A percentile compares a stretch with the other conserved stretches of the same genome.
phyloP scores from a whole-genome alignment of 2,888 invertebrate species.

The Blastobasis adustella region DNA sequence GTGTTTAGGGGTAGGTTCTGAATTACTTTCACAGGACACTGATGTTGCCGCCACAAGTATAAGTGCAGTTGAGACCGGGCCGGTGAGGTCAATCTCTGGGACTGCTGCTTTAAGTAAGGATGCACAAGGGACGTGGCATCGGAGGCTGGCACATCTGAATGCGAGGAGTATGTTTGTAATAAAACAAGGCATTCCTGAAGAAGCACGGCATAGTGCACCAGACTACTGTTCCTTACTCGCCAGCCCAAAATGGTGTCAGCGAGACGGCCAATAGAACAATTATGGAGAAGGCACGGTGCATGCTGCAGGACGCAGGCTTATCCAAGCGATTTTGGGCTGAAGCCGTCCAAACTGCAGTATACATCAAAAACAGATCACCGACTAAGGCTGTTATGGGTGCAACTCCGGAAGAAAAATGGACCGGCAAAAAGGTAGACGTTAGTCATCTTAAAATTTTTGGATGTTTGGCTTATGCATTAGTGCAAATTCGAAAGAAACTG shows the following conservation, averaged over 20 bases:
- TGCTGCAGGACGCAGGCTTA: slow-evolving; percentile 12
- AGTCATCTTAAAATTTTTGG: slow-evolving; percentile 13
- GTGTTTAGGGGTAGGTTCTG: neutral
- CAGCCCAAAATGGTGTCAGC: slow-evolving; percentile 5
- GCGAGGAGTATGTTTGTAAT: neutral
- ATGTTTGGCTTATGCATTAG: slow-evolving; percentile 13
- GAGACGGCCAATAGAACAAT: too few relatives aligned
- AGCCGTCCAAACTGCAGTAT: slow-evolving; percentile 13
- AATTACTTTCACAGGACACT: neutral
- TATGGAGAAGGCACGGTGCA: neutral
- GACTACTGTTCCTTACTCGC: slow-evolving; percentile 2
- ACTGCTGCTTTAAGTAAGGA: neutral
- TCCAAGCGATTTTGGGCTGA: slow-evolving; percentile 14
- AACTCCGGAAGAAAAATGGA: slow-evolving; percentile 14
- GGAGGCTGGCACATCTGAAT: neutral
- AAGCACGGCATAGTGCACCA: slow-evolving; percentile 6
- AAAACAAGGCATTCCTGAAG: neutral
- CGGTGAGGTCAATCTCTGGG: neutral
- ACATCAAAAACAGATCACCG: slow-evolving; percentile 13
- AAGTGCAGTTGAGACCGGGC: neutral
- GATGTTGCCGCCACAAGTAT: neutral
- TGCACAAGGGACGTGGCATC: neutral
- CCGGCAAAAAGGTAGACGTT: slow-evolving; percentile 9
- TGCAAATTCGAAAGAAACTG: slow-evolving; percentile 11
- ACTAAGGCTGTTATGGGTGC: slow-evolving; percentile 12